These are phyloP conservation scores for Sarcophaga carnaria DNA, from an alignment of 2,888 invertebrate species.

Conservation along the genomic window DNA sequence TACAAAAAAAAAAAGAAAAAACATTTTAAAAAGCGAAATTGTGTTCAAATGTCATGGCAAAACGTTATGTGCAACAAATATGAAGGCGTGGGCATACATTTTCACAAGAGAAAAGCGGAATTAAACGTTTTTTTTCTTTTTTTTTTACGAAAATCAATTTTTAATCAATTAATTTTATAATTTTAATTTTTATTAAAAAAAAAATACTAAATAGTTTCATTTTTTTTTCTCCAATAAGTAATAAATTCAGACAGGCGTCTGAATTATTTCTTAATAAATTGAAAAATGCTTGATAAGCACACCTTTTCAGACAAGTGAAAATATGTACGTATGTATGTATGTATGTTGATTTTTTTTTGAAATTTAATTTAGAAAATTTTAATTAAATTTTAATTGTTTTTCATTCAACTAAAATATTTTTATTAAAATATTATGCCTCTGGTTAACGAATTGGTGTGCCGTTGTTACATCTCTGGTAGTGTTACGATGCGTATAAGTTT, in stretches of 20 bases:
- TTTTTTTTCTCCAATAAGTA: too few relatives aligned
- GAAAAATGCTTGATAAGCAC: background rate
- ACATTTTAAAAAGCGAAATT: constrained; percentile 11
- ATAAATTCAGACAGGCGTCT: too few relatives aligned
- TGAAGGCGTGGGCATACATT: too few relatives aligned
- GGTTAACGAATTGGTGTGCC: background rate
- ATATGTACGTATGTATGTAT: too few relatives aligned
- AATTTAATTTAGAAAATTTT: background rate
- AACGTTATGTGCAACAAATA: background rate
- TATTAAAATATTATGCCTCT: background rate
- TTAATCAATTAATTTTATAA: too few relatives aligned
- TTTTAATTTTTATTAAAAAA: too few relatives aligned
- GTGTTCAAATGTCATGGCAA: constrained; percentile 44
- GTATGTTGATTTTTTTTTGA: background rate
- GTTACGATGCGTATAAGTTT: constrained; percentile 28
- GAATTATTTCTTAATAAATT: too few relatives aligned
- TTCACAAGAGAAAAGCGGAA: too few relatives aligned
- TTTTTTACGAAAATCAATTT: too few relatives aligned
- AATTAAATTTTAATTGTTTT: background rate
- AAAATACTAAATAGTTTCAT: too few relatives aligned
- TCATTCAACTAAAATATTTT: background rate
- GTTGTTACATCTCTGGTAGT: background rate
- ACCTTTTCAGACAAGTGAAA: background rate
- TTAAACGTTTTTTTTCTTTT: too few relatives aligned
- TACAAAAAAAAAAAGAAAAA: background rate